phyloP scores from a whole-genome alignment of 2,797 vertebrate species.

The Lithobates sylvaticus region DNA sequence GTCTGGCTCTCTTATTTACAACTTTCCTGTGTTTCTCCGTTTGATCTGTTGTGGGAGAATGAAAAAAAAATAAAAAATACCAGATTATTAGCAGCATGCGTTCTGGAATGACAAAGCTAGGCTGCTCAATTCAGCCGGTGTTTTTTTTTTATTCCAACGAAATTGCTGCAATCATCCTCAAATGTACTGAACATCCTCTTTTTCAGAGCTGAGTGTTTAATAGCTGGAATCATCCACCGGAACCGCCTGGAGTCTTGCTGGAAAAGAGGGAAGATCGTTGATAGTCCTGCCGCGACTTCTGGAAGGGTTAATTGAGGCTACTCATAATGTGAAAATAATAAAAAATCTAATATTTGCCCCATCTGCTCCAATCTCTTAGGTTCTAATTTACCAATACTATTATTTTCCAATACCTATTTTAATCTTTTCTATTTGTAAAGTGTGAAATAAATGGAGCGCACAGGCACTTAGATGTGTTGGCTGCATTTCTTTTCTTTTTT shows the following conservation, averaged over 20 bases:
- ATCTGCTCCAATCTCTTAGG: too few relatives aligned
- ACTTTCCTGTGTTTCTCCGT: not conserved
- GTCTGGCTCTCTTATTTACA: constrained; percentile 48
- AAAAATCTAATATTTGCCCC: too few relatives aligned
- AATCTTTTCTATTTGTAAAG: too few relatives aligned
- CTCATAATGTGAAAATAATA: too few relatives aligned
- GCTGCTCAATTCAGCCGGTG: not conserved
- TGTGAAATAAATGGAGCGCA: too few relatives aligned
- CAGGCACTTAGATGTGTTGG: too few relatives aligned
- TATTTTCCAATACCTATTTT: too few relatives aligned
- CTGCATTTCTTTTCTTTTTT: too few relatives aligned
- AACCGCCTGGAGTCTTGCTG: not conserved
- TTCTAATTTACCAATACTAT: too few relatives aligned
- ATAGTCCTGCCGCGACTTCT: not conserved
- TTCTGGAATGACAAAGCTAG: not conserved
- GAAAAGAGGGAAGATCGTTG: not conserved
- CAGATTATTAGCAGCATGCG: not conserved
- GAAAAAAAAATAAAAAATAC: not conserved
- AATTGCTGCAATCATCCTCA: constrained; percentile 40
- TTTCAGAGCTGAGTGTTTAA: constrained; percentile 33
- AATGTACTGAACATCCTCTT: not conserved
- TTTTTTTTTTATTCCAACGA: constrained; percentile 5
- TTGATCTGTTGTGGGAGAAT: constrained; percentile 14
- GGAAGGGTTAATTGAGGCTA: not conserved
- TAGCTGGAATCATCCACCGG: not conserved